A percentile compares a stretch with the other conserved stretches of the same genome.
Evolutionary conservation across 64 coral and sea anemone species (phyloP).

Genomic region (Orbicella faveolata): DNA sequence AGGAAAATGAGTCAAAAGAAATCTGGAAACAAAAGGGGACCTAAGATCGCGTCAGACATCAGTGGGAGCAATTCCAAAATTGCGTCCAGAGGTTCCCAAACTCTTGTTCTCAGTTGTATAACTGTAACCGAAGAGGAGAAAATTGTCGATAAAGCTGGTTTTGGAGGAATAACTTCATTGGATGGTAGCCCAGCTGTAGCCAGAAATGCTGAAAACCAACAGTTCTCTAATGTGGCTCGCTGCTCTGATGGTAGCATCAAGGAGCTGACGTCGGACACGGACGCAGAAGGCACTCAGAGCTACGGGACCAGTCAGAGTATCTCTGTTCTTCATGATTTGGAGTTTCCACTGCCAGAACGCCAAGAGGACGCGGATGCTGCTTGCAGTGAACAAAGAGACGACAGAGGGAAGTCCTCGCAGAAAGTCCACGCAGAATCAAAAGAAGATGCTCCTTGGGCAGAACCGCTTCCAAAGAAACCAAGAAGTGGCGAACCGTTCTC

Average conservation of each 20-base stretch:
- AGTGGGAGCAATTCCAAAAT: too few species aligned
- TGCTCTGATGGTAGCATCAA: background rate
- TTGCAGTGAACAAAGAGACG: background rate
- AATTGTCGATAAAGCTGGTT: background rate
- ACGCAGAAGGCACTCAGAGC: conserved; percentile 11
- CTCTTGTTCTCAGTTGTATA: background rate
- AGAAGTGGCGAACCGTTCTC: background rate
- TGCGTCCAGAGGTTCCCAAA: background rate
- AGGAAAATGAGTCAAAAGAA: background rate
- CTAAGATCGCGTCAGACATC: background rate
- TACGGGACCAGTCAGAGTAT: conserved; percentile 7
- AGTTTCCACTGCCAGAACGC: background rate
- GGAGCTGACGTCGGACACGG: background rate
- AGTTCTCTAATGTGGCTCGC: background rate
- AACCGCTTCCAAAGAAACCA: conserved; percentile 7
- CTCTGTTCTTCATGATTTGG: conserved; percentile 17
- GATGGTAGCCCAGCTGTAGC: background rate
- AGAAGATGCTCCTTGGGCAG: background rate
- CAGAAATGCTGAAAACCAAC: background rate
- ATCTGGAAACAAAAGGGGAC: background rate
- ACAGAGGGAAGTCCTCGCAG: background rate
- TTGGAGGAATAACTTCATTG: background rate
- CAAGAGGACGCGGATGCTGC: background rate
- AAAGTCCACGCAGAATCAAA: background rate
- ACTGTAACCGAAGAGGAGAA: background rate